Evolutionary conservation across 1,140 invertebrate species (phyloP).

Genomic region (Apis florea): DNA sequence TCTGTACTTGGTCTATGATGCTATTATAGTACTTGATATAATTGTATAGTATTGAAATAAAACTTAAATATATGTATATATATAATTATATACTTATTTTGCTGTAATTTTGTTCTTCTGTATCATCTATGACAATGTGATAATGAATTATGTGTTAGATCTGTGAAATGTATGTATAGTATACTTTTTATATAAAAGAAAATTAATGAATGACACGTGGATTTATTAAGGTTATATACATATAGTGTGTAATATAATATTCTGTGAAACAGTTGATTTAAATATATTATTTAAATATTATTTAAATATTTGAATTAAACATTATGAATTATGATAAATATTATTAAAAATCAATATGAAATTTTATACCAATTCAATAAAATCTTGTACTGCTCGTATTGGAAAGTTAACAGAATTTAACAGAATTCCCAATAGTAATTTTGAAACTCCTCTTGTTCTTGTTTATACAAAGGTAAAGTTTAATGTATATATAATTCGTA

Average conservation of each 20-base stretch:
- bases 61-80: no score
- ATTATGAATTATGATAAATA: not conserved
- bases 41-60: no score
- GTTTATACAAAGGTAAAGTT: constrained; percentile 80
- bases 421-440: constrained; percentile 73
- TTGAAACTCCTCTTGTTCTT: constrained; percentile 81
- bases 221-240: not conserved
- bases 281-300: no score
- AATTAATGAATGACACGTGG: not conserved
- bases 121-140: no score
- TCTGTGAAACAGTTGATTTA: not conserved
- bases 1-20: no score
- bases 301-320: no score
- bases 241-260: not conserved
- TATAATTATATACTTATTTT: no score
- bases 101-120: no score
- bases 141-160: no score
- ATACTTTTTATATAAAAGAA: not conserved
- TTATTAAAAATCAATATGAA: constrained; percentile 78
- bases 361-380: constrained; percentile 79
- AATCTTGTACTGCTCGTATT: constrained; percentile 79
- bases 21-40: no score
- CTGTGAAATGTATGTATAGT: no score
- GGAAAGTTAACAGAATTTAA: constrained; percentile 80
- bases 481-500: no score